These are phyloP conservation scores for Platycheirus albimanus DNA, from an alignment of 2,888 invertebrate genomes.

Conservation along the genomic window DNA sequence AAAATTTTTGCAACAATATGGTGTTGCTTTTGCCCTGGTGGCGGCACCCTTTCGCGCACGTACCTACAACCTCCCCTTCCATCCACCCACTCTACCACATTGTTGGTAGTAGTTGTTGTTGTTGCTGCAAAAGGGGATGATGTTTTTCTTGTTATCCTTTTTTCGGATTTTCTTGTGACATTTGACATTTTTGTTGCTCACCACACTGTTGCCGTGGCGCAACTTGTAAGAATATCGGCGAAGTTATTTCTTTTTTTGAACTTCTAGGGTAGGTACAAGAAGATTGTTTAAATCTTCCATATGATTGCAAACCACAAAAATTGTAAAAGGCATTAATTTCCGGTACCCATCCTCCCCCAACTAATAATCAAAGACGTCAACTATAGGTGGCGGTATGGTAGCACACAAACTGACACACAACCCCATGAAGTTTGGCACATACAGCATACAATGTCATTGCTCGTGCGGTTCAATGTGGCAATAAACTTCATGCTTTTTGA, in stretches of 20 bases:
- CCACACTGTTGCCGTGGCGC: constrained; percentile 41
- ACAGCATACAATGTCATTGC: constrained; percentile 9
- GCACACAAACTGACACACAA: constrained; percentile 30
- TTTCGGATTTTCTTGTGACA: constrained; percentile 43
- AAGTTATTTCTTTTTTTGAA: constrained; percentile 26
- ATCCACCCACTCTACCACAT: constrained; percentile 4
- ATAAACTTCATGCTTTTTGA: constrained; percentile 12
- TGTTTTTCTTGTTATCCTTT: constrained; percentile 41
- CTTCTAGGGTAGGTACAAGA: not conserved
- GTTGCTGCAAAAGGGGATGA: not conserved
- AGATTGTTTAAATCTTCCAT: constrained; percentile 4
- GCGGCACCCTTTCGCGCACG: constrained; percentile 57
- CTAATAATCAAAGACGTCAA: constrained; percentile 41
- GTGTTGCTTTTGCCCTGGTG: constrained; percentile 52
- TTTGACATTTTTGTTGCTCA: constrained; percentile 57
- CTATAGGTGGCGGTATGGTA: constrained; percentile 47
- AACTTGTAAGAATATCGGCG: constrained; percentile 57
- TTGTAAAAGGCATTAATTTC: not conserved
- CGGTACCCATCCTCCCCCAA: constrained; percentile 15
- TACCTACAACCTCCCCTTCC: not conserved
- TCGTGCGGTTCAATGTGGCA: constrained; percentile 24
- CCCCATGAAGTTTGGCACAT: not conserved
- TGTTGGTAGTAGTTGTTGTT: constrained; percentile 23
- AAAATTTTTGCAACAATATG: constrained; percentile 68
- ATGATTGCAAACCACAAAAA: constrained; percentile 27